Conservation (phyloP, 2,888 invertebrate genomes). For the Tenthredo notha region DNA sequence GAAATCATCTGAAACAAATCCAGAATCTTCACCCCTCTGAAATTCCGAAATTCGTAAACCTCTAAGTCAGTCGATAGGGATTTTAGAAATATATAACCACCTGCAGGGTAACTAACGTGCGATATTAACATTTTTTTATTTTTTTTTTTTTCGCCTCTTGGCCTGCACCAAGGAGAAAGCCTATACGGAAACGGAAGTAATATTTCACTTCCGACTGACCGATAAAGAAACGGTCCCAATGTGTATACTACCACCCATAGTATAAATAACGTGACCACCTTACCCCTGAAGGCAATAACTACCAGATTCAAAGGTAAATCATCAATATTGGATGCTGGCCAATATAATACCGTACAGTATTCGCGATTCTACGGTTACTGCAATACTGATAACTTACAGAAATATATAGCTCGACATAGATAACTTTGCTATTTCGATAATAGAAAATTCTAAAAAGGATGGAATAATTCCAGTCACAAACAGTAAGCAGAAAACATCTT, state of each 20-base stretch:
- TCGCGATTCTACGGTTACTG: not conserved
- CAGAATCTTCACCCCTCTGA: no score
- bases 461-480: not conserved
- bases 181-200: constrained; percentile 57
- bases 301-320: constrained; percentile 70
- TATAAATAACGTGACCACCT: constrained; percentile 70
- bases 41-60: no score
- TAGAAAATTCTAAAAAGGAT: not conserved
- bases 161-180: not conserved
- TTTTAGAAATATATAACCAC: not conserved
- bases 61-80: not conserved
- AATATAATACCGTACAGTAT: constrained; percentile 58
- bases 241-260: not conserved
- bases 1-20: no score
- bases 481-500: not conserved
- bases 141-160: constrained; percentile 15
- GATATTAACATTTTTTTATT: constrained; percentile 43
- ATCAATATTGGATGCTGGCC: constrained; percentile 70
- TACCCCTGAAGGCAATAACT: constrained; percentile 67
- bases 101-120: not conserved
- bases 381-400: not conserved
- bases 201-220: constrained; percentile 62
- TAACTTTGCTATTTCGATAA: not conserved
- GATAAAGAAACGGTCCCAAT: constrained; percentile 56
- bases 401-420: not conserved